These are phyloP conservation scores for Ormyrus rosae DNA, from an alignment of 2,888 invertebrate genomes.

Conservation along the genomic window DNA sequence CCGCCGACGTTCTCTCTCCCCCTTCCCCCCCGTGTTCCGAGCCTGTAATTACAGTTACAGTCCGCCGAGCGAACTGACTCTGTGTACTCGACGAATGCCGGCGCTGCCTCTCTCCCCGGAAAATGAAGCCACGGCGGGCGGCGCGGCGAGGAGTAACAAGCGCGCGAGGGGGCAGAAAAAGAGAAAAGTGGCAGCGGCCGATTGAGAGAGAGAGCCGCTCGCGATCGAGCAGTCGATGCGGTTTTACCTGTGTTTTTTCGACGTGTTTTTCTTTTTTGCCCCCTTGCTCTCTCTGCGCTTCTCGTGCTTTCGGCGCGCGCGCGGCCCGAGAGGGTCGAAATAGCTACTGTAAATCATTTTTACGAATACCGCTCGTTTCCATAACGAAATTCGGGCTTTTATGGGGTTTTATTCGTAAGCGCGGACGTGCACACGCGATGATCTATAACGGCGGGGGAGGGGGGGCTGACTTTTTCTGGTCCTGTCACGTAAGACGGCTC, in stretches of 20 bases:
- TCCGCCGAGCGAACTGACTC: constrained; percentile 12
- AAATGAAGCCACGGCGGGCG: background rate
- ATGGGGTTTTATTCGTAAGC: background rate
- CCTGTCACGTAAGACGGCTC: constrained; percentile 8
- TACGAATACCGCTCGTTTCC: constrained; percentile 25
- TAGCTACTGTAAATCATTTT: constrained; percentile 48
- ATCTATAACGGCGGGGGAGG: constrained; percentile 36
- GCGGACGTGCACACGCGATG: background rate
- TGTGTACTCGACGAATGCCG: background rate
- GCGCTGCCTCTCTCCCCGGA: background rate
- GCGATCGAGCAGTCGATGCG: background rate
- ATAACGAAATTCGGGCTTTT: constrained; percentile 39
- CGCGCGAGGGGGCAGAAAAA: constrained; percentile 10
- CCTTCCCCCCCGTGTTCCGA: background rate
- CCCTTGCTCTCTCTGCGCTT: background rate
- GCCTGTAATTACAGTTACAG: constrained; percentile 43
- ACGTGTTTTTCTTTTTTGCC: constrained; percentile 6
- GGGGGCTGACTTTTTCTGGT: constrained; percentile 41
- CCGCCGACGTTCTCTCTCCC: background rate
- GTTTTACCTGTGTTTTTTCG: constrained; percentile 25
- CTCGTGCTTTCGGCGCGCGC: background rate
- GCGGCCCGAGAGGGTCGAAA: constrained; percentile 5
- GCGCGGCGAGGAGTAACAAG: constrained; percentile 2
- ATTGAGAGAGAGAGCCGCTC: background rate
- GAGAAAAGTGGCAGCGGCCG: background rate